Conservation (phyloP, 2,888 invertebrate species). For the Candidula unifasciata region DNA sequence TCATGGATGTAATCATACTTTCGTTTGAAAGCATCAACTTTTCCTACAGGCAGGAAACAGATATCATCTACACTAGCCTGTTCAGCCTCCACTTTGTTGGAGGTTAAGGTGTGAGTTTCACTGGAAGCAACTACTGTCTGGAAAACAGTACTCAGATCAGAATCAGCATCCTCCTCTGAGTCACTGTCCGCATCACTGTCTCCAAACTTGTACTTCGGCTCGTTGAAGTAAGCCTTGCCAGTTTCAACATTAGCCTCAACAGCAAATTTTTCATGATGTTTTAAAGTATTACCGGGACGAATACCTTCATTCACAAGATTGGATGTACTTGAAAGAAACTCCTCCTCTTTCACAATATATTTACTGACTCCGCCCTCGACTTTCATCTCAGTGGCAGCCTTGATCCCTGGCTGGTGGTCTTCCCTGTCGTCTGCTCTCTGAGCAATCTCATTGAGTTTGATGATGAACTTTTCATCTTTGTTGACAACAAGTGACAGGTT, state of each 20-base stretch:
- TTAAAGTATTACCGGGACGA: slow-evolving; percentile 4
- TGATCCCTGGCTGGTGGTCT: slow-evolving; percentile 34
- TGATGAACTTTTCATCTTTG: slow-evolving; percentile 54
- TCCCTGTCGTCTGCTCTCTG: slow-evolving; percentile 57
- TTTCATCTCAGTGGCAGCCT: slow-evolving; percentile 31
- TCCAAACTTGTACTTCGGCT: slow-evolving; percentile 35
- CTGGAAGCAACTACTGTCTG: background rate
- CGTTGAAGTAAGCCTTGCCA: slow-evolving; percentile 13
- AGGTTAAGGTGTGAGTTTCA: background rate
- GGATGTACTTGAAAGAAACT: slow-evolving; percentile 16
- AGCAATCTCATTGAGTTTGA: slow-evolving; percentile 57
- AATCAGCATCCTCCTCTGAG: slow-evolving; percentile 35
- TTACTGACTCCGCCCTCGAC: slow-evolving; percentile 12
- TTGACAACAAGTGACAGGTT: slow-evolving; percentile 57
- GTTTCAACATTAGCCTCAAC: background rate
- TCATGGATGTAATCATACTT: slow-evolving; percentile 44
- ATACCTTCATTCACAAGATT: slow-evolving; percentile 28
- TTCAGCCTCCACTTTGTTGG: slow-evolving; percentile 31
- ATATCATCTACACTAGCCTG: slow-evolving; percentile 27
- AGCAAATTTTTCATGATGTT: slow-evolving; percentile 42
- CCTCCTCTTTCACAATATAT: slow-evolving; percentile 42
- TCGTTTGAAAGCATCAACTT: slow-evolving; percentile 46
- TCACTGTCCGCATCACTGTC: slow-evolving; percentile 39
- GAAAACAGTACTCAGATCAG: slow-evolving; percentile 5
- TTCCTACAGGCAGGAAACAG: slow-evolving; percentile 46